Evolutionary conservation across 2,797 vertebrate species (phyloP).

Genomic region (Pelochelys cantorii): DNA sequence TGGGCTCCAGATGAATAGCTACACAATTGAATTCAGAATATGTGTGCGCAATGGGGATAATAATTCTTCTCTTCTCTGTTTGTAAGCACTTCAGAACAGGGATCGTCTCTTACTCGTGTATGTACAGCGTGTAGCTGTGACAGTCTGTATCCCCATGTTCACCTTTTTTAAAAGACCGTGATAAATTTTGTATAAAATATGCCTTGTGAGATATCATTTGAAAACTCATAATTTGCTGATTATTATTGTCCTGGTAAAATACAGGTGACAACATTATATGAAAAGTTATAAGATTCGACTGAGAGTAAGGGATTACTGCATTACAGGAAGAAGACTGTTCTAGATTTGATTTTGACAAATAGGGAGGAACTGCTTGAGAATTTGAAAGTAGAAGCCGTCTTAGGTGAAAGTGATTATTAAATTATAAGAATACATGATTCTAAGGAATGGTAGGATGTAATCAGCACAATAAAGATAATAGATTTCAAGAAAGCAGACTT

Average conservation of each 20-base stretch:
- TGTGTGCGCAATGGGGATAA: rapidly evolving
- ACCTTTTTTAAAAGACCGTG: too few species aligned
- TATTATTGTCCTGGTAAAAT: neutral
- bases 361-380: too few species aligned
- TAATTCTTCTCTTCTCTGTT: neutral
- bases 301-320: too few species aligned
- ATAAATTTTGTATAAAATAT: neutral
- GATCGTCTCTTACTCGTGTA: neutral
- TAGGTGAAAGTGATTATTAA: too few species aligned
- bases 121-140: neutral
- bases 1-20: neutral
- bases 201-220: neutral
- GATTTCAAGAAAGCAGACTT: too few species aligned
- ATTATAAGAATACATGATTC: too few species aligned
- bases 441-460: too few species aligned
- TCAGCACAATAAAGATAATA: too few species aligned
- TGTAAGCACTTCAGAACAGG: neutral
- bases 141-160: too few species aligned
- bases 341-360: too few species aligned
- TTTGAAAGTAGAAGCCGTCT: too few species aligned
- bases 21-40: rapidly evolving
- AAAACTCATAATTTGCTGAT: neutral
- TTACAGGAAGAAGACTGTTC: too few species aligned
- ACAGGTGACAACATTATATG: neutral
- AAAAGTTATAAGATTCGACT: neutral